Base-by-base conservation (phyloP, 2,113 vertebrate genomes). In the Neoarius graeffei region DNA sequence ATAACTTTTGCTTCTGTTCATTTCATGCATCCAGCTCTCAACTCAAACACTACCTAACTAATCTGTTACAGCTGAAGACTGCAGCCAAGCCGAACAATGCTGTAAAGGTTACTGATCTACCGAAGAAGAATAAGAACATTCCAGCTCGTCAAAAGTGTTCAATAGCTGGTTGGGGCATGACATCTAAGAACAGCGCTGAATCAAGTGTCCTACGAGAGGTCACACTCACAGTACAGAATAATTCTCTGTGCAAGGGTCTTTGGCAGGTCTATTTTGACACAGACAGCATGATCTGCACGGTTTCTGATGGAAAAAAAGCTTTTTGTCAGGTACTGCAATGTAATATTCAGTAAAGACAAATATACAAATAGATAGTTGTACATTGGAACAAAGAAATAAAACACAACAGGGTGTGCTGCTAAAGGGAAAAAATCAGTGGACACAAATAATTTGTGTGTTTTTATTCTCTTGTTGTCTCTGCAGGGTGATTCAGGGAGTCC, bases 401-500 rank as follows among this genome's bases (percentile, higher is more conserved):
- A 54, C 0, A 54, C 7, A 9, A 54, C 7, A 54, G 30, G 30
- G 30, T 30, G 30, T 30, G 30, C 30, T 30, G 30, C 30, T 30
- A 30, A 30, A 30, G 30, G 1, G 9, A 1, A 54, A 54, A 54
- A 54, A 54, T 30, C 30, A 30, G 30, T 30, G 30, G 30, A 30
- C 7, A n/a, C 25, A 64, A 25, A 64, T 64, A 25, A 64, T n/a
- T 64, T 8, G 35, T 42, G 1, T 8, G 0, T 27, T 59, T 60
- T 8, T 62, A 35, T 15, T 76, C 42, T 20, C 25, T 84, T 60
- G 73, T 48, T 87, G 17, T 84, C 50, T 73, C 57, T 83, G 1
- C 83, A 91, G 91, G 89, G 89, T 48, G 91, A 91, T 84, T 90
- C 89, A 64, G 91, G 91, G 15, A 86, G 89, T 85, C 91, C 91